Evolutionary conservation across 2,888 invertebrate species (phyloP).

Genomic region (Exephanes ischioxanthus): DNA sequence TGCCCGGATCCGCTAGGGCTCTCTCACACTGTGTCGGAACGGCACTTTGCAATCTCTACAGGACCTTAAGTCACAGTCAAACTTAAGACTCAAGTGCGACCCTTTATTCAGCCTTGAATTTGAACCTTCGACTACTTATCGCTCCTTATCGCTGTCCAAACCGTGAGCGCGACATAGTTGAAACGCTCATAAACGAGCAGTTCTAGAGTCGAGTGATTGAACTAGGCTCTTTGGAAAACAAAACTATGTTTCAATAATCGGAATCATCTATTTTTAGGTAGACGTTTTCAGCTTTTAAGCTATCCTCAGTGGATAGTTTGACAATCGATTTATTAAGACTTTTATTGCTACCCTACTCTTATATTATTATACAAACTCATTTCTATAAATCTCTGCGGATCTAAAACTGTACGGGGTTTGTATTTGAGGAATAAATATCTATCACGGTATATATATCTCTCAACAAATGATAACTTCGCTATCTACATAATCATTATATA

Average conservation of each 20-base stretch:
- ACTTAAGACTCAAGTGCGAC: too few species aligned
- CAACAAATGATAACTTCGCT: slow-evolving; percentile 37
- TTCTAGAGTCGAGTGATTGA: neutral
- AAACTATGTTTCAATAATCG: neutral
- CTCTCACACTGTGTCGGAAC: too few species aligned
- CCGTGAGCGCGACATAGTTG: neutral
- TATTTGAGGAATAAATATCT: slow-evolving; percentile 5
- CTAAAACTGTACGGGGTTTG: neutral
- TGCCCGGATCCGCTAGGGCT: too few species aligned
- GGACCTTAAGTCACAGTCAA: too few species aligned
- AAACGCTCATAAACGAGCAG: neutral
- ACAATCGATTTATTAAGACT: neutral
- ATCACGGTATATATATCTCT: slow-evolving; percentile 1
- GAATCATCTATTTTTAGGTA: neutral
- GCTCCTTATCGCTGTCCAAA: neutral
- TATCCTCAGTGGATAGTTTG: neutral
- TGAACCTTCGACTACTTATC: neutral
- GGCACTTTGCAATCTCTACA: too few species aligned
- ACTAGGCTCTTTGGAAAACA: neutral
- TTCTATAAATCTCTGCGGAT: neutral
- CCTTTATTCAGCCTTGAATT: too few species aligned
- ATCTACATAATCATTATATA: slow-evolving; percentile 37
- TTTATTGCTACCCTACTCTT: neutral
- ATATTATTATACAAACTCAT: neutral
- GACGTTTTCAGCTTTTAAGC: neutral